These are phyloP conservation scores for Phylloscopus trochiloides DNA, from an alignment of 2,113 vertebrate genomes.

Conservation along the genomic window DNA sequence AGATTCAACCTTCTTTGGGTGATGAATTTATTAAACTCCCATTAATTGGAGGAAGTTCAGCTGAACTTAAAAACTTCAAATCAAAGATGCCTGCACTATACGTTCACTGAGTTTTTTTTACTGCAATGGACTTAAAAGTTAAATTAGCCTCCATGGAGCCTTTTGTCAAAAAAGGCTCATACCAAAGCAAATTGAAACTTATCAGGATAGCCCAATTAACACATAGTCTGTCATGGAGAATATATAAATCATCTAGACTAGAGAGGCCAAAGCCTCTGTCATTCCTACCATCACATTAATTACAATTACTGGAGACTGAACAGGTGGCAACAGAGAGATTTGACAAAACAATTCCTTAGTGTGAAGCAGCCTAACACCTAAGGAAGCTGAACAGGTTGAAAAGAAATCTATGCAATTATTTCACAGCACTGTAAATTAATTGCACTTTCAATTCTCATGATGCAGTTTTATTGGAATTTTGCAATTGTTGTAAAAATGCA, in stretches of 20 bases:
- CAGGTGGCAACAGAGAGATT: not conserved
- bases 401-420: not conserved
- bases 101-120: not conserved
- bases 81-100: not conserved
- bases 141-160: not conserved
- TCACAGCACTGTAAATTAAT: not conserved
- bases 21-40: not conserved
- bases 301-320: not conserved
- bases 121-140: not conserved
- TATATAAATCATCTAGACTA: not conserved
- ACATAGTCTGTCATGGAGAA: not conserved
- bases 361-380: not conserved
- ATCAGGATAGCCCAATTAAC: not conserved
- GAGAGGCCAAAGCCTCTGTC: not conserved
- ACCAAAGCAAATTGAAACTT: not conserved
- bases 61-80: not conserved
- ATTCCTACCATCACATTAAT: not conserved
- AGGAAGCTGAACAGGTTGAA: accelerated
- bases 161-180: not conserved
- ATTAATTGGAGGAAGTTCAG: not conserved
- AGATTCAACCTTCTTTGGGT: not conserved
- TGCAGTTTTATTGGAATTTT: not conserved
- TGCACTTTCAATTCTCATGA: not conserved
- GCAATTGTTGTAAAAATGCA: not conserved
- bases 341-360: not conserved